A percentile compares a stretch with the other conserved stretches of the same genome.
phyloP scores from a whole-genome alignment of 2,888 invertebrate genomes.

The Drosophila incognita region DNA sequence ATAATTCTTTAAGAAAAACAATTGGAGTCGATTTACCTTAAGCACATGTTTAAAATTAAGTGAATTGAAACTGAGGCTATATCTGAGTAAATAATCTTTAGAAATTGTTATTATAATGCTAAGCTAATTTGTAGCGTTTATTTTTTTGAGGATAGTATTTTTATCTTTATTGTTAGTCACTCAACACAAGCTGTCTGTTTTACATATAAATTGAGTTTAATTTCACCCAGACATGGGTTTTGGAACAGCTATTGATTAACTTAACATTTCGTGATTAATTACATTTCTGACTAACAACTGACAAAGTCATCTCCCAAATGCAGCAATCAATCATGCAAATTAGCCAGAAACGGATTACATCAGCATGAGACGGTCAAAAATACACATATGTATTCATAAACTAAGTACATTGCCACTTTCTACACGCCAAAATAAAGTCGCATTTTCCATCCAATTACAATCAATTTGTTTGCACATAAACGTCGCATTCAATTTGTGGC shows the following conservation, averaged over 20 bases:
- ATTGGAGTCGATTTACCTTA: slow-evolving; percentile 3
- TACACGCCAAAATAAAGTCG: slow-evolving; percentile 7
- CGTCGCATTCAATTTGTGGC: slow-evolving; percentile 54
- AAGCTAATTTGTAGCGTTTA: background rate
- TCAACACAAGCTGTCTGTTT: background rate
- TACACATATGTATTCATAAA: background rate
- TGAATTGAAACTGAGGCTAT: background rate
- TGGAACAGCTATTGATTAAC: background rate
- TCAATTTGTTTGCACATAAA: slow-evolving; percentile 52
- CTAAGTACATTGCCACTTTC: slow-evolving; percentile 29
- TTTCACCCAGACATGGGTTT: background rate
- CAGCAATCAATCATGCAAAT: slow-evolving; percentile 37
- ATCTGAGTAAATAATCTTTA: background rate
- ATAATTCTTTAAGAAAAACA: slow-evolving; percentile 3
- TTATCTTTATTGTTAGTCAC: background rate
- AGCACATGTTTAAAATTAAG: background rate
- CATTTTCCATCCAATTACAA: slow-evolving; percentile 39
- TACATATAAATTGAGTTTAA: background rate
- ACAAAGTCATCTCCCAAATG: slow-evolving; percentile 18
- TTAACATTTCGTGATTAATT: slow-evolving; percentile 22
- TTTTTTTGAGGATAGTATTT: background rate
- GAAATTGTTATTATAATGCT: background rate
- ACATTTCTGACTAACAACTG: slow-evolving; percentile 27
- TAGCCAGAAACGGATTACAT: slow-evolving; percentile 30
- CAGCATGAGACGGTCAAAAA: slow-evolving; percentile 15